These are phyloP conservation scores for Lophius piscatorius DNA, from an alignment of 2,113 vertebrate genomes.

Conservation along the genomic window DNA sequence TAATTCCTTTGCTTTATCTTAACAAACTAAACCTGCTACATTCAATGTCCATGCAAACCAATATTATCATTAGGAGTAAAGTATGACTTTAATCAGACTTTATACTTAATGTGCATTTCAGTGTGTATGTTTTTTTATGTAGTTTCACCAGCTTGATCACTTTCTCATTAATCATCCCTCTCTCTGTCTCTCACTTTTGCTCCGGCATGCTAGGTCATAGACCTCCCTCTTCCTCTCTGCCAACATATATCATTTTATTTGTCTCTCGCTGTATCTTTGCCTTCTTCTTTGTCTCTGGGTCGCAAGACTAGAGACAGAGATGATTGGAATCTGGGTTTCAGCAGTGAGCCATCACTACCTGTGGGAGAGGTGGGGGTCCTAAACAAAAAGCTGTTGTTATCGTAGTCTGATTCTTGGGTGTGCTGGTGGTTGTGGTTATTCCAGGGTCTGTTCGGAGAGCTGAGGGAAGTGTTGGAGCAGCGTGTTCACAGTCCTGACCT, in stretches of 20 bases:
- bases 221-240: neutral
- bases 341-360: constrained; percentile 49
- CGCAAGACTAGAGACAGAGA: constrained; percentile 35
- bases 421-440: constrained; percentile 47
- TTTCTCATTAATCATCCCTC: neutral
- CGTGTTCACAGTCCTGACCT: constrained; percentile 84
- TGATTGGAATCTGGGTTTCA: constrained; percentile 52
- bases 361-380: constrained; percentile 35
- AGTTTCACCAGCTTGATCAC: neutral
- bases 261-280: neutral
- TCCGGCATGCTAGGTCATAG: neutral
- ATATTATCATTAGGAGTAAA: too few relatives aligned
- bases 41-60: too few relatives aligned
- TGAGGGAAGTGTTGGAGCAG: constrained; percentile 82
- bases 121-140: neutral
- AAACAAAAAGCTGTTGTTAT: constrained; percentile 39
- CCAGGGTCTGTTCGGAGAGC: constrained; percentile 85
- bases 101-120: neutral
- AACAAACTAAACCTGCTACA: too few relatives aligned
- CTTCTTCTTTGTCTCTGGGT: constrained; percentile 17
- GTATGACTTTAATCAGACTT: neutral
- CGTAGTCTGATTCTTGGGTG: constrained; percentile 40
- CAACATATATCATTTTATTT: neutral
- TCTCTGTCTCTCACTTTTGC: neutral
- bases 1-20: too few relatives aligned